phyloP scores from a whole-genome alignment of 2,113 vertebrate genomes.

The Istiophorus platypterus region DNA sequence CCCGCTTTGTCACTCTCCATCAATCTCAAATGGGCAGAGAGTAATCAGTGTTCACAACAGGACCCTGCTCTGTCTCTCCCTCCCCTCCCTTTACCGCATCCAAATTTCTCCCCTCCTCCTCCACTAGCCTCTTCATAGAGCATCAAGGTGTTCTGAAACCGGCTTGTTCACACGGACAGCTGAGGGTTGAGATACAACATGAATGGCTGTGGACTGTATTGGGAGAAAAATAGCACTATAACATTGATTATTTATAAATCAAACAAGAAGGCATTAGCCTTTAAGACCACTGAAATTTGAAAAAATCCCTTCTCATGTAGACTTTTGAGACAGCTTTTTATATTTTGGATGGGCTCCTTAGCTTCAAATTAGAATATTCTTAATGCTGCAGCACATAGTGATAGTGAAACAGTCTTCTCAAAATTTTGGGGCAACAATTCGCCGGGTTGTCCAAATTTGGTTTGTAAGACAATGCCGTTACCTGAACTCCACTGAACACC shows the following conservation, averaged over 20 bases:
- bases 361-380: background rate
- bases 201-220: constrained; percentile 19
- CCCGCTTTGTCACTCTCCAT: constrained; percentile 76
- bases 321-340: background rate
- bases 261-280: constrained; percentile 15
- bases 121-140: constrained; percentile 14
- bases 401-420: background rate
- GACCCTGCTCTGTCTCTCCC: constrained; percentile 61
- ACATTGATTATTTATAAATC: constrained; percentile 32
- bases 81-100: constrained; percentile 66
- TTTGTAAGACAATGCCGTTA: background rate
- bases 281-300: constrained; percentile 9
- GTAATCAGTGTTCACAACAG: constrained; percentile 83
- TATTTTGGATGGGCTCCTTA: background rate
- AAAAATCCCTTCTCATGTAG: background rate
- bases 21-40: constrained; percentile 78
- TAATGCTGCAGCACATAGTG: background rate
- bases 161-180: constrained; percentile 22
- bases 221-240: background rate
- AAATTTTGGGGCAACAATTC: background rate
- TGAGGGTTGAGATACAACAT: constrained; percentile 14
- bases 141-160: constrained; percentile 37
- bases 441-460: background rate
- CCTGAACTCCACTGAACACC: background rate
- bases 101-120: constrained; percentile 64